Evolutionary conservation across 2,888 invertebrate genomes (phyloP), one percentile per base, ranked within the genome.

Genomic region (Ariolimax columbianus): DNA sequence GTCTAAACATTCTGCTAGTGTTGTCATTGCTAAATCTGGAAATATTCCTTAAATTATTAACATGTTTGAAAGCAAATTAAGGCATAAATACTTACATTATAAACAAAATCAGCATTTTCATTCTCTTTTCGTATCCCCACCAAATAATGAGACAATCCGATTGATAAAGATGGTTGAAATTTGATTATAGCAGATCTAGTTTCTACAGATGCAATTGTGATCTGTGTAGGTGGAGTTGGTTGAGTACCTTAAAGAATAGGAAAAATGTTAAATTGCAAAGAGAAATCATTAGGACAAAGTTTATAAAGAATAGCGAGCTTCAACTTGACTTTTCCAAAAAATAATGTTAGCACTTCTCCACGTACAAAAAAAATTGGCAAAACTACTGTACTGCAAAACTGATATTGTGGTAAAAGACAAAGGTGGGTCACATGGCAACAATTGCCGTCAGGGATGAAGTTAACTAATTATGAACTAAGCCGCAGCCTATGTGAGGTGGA

Each of bases 201-300:
- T 55, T 72, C 72, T n/a, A 81, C 81, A 36, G 2, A 1, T 36
- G n/a, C n/a, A 19, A 81, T 23, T 23, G n/a, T 72, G 3, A 81
- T 9, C 36, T 81, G 51, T 36, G 70, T 59, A 26, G 81, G 81
- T 26, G 81, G 81, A 19, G 47, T 47, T 17, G 81, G 81, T 36
- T 55, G 30, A 19, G 11, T 63, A 1, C 6, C 78, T 78, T 19
- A 30, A 77, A 1, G 1, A 40, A 63, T 17, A n/a, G n/a, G 30
- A 63, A 59, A 43, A 40, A 36, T 3, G 23, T 55, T 36, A 7
- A 77, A 77, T 47, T 2, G 23, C 78, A 78, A 59, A 17, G 7
- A 47, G n/a, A n/a, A 43, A n/a, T 47, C 14, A 43, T 17, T 9
- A 47, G 2, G 7, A 75, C 43, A 6, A 63, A 9, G 30, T 55